Evolutionary conservation across 2,888 invertebrate species (phyloP), one percentile per base, ranked within the genome.

Genomic region (Hirtodrosophila duncani): DNA sequence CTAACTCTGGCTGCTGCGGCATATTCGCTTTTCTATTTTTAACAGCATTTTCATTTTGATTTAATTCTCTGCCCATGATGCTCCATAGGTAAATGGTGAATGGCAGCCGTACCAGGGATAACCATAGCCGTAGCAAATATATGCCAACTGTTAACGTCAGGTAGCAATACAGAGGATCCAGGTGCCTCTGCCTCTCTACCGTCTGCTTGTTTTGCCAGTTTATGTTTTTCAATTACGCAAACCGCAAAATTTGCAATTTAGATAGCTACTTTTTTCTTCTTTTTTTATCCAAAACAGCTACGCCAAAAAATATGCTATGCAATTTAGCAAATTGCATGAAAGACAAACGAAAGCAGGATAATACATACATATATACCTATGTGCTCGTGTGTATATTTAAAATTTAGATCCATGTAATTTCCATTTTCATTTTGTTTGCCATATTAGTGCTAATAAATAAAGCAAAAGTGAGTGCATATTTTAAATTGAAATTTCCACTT

Each of bases 231-330:
- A 72, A 72, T 72, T 72, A 72, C 69, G 56, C 49, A 49, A 58
- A 55, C 67, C 78, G 41, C 69, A 39, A 59, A 72, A 72, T 77
- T 72, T 77, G 78, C 69, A 72, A 78, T 77, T 72, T 77, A 72
- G 67, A 71, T 77, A 63, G 60, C 63, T 53, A 58, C 52, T 59
- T 60, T 60, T 23, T n/a, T 31, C 3, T 31, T 21, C 11, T 46
- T 31, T 44, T 50, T 46, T 48, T 31, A 29, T 42, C 20, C 14
- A 23, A 14, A 23, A 18, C 18, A 38, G 37, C 27, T 37, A 13
- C 24, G 20, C 1, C 34, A 10, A 42, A 20, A 34, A 38, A 30
- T 55, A 45, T 48, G 27, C 37, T 30, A 13, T 46, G 62, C 64
- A 66, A 63, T 63, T 59, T 67, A 43, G 51, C 27, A 57, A 68